Evolutionary conservation across 2,797 vertebrate species (phyloP).

Genomic region (Loris lydekkerianus): DNA sequence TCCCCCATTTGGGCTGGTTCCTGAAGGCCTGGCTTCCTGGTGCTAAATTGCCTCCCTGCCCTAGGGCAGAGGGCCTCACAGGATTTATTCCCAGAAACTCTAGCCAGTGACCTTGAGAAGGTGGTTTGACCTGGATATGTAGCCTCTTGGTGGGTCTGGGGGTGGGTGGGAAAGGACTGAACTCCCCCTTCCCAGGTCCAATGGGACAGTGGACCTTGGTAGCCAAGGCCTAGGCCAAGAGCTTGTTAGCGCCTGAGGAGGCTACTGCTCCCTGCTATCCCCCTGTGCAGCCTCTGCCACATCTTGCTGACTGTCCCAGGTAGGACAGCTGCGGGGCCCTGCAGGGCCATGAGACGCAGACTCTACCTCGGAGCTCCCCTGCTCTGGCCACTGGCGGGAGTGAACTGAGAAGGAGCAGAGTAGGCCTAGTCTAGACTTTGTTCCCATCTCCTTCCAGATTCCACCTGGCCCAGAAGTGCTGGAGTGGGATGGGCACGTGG

Average conservation of each 20-base stretch:
- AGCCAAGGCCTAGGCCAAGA: background rate
- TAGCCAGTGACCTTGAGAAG: slow-evolving; percentile 63
- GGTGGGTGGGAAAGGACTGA: background rate
- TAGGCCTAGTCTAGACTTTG: background rate
- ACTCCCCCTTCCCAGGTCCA: background rate
- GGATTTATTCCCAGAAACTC: slow-evolving; percentile 39
- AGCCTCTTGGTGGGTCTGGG: background rate
- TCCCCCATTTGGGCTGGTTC: background rate
- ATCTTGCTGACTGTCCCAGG: background rate
- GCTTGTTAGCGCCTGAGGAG: background rate
- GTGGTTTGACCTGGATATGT: slow-evolving; percentile 29
- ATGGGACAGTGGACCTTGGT: background rate
- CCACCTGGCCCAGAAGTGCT: background rate
- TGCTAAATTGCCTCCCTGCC: background rate
- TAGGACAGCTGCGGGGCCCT: background rate
- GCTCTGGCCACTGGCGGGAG: background rate
- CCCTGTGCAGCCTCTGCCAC: background rate
- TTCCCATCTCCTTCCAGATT: background rate
- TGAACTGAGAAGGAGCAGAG: background rate
- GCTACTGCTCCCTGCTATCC: background rate
- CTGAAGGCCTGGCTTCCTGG: slow-evolving; percentile 28
- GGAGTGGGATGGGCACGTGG: background rate
- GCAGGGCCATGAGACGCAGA: background rate
- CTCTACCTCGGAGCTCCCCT: background rate
- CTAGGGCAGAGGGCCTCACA: background rate